These are phyloP conservation scores for Toxonevra muliebris DNA, from an alignment of 2,888 invertebrate genomes.

Conservation along the genomic window DNA sequence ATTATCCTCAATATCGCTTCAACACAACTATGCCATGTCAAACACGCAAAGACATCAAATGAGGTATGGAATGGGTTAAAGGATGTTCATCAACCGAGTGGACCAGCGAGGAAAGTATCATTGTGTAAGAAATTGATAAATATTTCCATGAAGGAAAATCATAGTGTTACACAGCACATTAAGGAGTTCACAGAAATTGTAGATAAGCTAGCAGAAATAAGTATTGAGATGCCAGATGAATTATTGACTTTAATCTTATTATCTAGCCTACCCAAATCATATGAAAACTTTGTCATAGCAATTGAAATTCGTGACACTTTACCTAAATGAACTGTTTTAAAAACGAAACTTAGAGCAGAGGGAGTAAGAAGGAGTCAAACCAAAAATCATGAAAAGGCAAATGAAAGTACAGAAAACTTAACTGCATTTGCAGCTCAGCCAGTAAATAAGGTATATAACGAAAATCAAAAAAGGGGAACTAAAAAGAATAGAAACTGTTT, in stretches of 20 bases:
- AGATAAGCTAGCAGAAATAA: slow-evolving; percentile 33
- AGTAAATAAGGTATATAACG: too few species aligned
- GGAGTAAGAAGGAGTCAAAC: too few species aligned
- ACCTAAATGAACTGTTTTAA: slow-evolving; percentile 19
- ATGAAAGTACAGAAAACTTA: too few species aligned
- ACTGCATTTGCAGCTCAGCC: too few species aligned
- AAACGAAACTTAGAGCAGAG: too few species aligned
- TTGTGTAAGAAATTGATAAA: slow-evolving; percentile 33
- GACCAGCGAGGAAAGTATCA: slow-evolving; percentile 31
- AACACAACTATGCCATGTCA: slow-evolving; percentile 26
- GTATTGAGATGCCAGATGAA: slow-evolving; percentile 29
- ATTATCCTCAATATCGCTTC: slow-evolving; percentile 29
- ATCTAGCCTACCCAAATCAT: slow-evolving; percentile 17
- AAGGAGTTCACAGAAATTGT: slow-evolving; percentile 15
- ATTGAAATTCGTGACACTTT: slow-evolving; percentile 23
- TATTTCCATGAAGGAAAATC: slow-evolving; percentile 22
- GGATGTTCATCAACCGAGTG: slow-evolving; percentile 30
- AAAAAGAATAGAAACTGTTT: too few species aligned
- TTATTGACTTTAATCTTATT: background rate
- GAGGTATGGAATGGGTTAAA: slow-evolving; percentile 27
- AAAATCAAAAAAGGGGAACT: too few species aligned
- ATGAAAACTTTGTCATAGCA: slow-evolving; percentile 27
- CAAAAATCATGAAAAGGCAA: too few species aligned
- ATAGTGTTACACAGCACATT: slow-evolving; percentile 15
- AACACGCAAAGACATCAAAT: slow-evolving; percentile 19